phyloP scores from a whole-genome alignment of 2,113 vertebrate genomes.

The Gadus macrocephalus region DNA sequence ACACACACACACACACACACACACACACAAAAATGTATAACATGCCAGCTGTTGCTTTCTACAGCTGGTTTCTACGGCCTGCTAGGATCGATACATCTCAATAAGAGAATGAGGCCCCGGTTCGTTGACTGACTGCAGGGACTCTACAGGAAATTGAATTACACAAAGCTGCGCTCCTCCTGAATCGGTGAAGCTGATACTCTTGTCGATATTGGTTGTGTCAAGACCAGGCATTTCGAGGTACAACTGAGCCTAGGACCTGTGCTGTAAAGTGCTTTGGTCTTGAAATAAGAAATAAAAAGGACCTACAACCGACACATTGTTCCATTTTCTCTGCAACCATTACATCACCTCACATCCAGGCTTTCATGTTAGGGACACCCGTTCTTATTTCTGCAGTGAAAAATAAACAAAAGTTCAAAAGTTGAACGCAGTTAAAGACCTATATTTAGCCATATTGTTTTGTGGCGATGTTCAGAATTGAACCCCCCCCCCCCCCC shows the following conservation, averaged over 20 bases:
- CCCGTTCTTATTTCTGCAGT: no score
- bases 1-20: no score
- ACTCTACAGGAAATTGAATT: neutral
- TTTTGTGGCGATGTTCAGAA: no score
- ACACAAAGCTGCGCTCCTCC: neutral
- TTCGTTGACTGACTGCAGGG: neutral
- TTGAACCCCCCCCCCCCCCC: no score
- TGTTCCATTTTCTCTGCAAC: neutral
- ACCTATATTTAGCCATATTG: no score
- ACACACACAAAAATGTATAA: neutral
- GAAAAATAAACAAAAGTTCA: no score
- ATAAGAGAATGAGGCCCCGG: neutral
- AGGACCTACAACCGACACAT: no score
- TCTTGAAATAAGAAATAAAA: no score
- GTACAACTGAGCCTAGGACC: neutral
- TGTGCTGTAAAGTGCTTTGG: no score
- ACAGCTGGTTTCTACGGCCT: neutral
- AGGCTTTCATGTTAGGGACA: no score
- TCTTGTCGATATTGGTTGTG: neutral
- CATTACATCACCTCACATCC: neutral
- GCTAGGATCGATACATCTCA: neutral
- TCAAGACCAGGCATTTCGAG: neutral
- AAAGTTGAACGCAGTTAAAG: no score
- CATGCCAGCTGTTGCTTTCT: neutral
- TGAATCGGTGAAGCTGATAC: neutral